Percentiles rank a stretch among this genome's conserved stretches.
Evolutionary conservation across 2,113 vertebrate species (phyloP).

Genomic region (Chlorodrepanis virens): DNA sequence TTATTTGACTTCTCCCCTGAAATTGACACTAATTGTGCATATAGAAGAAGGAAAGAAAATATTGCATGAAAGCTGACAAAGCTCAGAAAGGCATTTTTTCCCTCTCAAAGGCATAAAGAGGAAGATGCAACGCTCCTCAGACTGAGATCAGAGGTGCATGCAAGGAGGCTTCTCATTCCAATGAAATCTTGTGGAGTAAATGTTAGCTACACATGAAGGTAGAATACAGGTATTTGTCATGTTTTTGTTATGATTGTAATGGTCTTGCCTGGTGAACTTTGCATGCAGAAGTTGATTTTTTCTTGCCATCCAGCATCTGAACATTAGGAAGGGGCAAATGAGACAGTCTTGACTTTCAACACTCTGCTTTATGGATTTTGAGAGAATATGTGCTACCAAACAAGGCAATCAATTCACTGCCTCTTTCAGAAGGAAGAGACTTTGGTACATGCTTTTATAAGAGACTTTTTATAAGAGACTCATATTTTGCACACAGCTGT

Average conservation of each 20-base stretch:
- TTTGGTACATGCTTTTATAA: neutral
- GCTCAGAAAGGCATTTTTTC: neutral
- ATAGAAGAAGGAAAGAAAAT: neutral
- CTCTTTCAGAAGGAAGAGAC: neutral
- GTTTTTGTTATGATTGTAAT: neutral
- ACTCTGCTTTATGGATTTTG: neutral
- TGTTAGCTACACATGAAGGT: neutral
- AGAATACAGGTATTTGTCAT: neutral
- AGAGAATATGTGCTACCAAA: neutral
- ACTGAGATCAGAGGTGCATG: neutral
- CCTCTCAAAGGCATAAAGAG: neutral
- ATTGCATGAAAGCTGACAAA: neutral
- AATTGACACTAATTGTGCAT: neutral
- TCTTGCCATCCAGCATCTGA: neutral
- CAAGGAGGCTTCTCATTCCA: neutral
- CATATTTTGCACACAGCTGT: neutral
- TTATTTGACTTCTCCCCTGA: neutral
- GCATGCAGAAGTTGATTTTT: neutral
- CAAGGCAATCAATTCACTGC: neutral
- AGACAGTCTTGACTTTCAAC: neutral
- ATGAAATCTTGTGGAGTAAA: neutral
- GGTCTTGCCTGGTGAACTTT: neutral
- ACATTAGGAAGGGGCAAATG: neutral
- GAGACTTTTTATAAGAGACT: neutral
- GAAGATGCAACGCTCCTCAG: neutral